Base-by-base conservation (phyloP, 2,888 invertebrate species). In the Cephus rjabovi region DNA sequence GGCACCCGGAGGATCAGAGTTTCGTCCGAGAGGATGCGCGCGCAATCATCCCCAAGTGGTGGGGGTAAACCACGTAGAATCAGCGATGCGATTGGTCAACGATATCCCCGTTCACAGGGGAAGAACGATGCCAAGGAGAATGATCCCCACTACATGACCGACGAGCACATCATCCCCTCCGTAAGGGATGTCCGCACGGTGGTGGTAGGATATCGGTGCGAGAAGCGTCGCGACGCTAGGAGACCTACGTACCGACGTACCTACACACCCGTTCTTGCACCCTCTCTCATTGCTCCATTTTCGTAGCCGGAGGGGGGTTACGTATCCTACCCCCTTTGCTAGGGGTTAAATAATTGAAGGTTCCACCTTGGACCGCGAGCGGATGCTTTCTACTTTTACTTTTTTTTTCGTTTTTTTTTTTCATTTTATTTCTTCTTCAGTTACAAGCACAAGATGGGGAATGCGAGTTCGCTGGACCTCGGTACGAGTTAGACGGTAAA, bases 1-100 rank as follows among this genome's bases (percentile, higher is more conserved):
- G 90, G 88, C 88, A 90, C 89, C 88, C 90, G 75, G 82, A 82
- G 71, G 12, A 31, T 1, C 71, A 12, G 33, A 34, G 34, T 34
- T 31, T 12, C 33, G 71, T 12, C 31, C 6, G 71, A 71, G 71
- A 71, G 34, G 15, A 15, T 71, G 71, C 71, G 71, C 71, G 71
- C 71, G 71, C 71, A 11, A 34, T 74, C 77, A 77, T 75, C 75
- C 77, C 77, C 70, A 70, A 70, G 40, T 15, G 71, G 71, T 33
- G 33, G 33, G 71, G 33, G 30, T 34, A 30, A 71, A 15, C 56
- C 9, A 56, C 1, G 56, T 56, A 9, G 56, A 56, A 56, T 56
- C 56, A 56, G 56, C 56, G 23, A 56, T 1, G 23, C 23, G 56
- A 56, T 56, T 56, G 56, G 56, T 56, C 56, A 56, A 56, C 56